Conservation (phyloP, 37 sponge, comb jelly and placozoan genomes). For the Agelas oroides region DNA sequence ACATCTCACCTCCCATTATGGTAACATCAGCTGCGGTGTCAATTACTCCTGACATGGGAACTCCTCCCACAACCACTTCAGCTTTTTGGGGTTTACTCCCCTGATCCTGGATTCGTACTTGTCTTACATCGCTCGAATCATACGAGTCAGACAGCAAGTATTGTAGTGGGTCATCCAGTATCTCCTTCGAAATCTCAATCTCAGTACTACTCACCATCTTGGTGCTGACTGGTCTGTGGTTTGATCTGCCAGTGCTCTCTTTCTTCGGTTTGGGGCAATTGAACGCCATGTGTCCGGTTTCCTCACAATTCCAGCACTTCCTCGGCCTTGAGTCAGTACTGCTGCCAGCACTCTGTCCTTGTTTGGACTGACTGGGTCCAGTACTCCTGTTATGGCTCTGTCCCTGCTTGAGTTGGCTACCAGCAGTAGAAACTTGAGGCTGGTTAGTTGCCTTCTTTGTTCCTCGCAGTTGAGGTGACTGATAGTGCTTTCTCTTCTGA, state of each 20-base stretch:
- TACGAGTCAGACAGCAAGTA: not conserved
- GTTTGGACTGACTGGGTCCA: too few species aligned
- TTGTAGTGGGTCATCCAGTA: not conserved
- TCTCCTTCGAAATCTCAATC: not conserved
- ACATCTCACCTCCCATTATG: too few species aligned
- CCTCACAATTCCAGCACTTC: not conserved
- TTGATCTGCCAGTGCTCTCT: not conserved
- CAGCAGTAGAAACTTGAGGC: too few species aligned
- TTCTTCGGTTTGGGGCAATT: not conserved
- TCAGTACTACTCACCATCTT: not conserved
- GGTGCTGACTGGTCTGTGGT: not conserved
- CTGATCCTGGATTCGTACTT: not conserved
- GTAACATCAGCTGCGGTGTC: too few species aligned
- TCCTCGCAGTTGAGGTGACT: too few species aligned
- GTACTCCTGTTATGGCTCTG: too few species aligned
- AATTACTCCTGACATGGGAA: not conserved
- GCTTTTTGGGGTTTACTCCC: not conserved
- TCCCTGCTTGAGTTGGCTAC: too few species aligned
- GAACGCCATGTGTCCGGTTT: not conserved
- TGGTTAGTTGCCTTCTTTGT: too few species aligned
- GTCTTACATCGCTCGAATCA: not conserved
- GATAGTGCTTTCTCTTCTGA: constrained; percentile 28
- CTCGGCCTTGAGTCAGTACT: too few species aligned
- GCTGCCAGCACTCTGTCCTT: too few species aligned
- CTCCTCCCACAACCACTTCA: not conserved